Conservation (phyloP, 2,113 vertebrate genomes). For the Herpetotheres cachinnans region DNA sequence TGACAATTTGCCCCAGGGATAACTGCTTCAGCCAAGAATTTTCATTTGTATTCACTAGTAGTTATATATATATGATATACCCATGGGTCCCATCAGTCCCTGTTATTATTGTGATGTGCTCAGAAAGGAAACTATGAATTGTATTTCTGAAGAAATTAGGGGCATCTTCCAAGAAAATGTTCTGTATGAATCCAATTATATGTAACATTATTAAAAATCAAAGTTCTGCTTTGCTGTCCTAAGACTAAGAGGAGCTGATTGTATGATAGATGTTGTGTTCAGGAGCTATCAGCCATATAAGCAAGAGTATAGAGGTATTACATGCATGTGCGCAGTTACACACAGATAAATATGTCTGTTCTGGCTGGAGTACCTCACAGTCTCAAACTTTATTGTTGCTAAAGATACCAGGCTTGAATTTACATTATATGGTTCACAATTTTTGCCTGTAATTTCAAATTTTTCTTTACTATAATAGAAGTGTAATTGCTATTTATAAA, state of each 20-base stretch:
- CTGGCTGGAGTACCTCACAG: not conserved
- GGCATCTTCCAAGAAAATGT: not conserved
- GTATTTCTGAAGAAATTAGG: not conserved
- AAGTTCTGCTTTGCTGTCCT: not conserved
- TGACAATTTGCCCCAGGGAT: not conserved
- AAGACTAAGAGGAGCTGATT: not conserved
- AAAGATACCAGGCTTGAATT: not conserved
- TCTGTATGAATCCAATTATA: not conserved
- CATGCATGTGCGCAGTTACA: not conserved
- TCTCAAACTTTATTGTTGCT: not conserved
- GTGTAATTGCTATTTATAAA: not conserved
- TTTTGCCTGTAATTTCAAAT: not conserved
- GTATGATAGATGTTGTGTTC: not conserved
- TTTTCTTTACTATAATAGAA: not conserved
- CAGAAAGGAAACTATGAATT: not conserved
- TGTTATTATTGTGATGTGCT: not conserved
- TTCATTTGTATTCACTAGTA: not conserved
- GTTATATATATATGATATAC: not conserved
- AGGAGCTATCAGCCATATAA: not conserved
- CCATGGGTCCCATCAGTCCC: not conserved
- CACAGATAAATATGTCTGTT: not conserved
- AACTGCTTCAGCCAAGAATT: not conserved
- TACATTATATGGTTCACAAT: not conserved
- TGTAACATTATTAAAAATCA: not conserved
- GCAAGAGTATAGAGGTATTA: not conserved